Conservation (phyloP, 2,113 vertebrate genomes). For the Toxotes jaculatrix region DNA sequence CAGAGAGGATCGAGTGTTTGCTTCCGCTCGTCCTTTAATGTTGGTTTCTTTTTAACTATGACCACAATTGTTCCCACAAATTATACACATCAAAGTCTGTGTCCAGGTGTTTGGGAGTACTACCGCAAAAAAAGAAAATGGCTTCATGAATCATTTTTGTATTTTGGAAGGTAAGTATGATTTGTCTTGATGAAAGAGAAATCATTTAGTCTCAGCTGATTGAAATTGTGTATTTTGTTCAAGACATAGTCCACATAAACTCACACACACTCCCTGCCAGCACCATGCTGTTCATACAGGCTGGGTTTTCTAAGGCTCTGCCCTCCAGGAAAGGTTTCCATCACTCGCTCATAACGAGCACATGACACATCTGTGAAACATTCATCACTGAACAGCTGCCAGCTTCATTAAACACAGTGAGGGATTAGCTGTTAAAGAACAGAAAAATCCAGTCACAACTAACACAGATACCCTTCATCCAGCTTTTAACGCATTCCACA, state of each 20-base stretch:
- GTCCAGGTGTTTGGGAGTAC: too few relatives aligned
- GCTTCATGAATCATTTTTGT: background rate
- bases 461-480: background rate
- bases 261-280: background rate
- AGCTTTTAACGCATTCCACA: background rate
- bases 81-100: too few relatives aligned
- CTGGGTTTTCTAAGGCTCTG: background rate
- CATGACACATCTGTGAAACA: conserved; percentile 50
- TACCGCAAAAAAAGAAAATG: too few relatives aligned
- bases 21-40: too few relatives aligned
- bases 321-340: conserved; percentile 8
- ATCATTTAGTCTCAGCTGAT: background rate
- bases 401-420: conserved; percentile 31
- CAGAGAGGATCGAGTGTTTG: too few relatives aligned
- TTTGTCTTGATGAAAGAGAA: background rate
- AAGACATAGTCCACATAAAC: background rate
- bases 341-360: background rate
- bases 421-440: background rate
- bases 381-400: conserved; percentile 14
- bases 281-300: background rate
- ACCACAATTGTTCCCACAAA: too few relatives aligned
- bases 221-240: background rate
- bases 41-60: too few relatives aligned
- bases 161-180: too few relatives aligned
- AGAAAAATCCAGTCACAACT: background rate